A percentile compares a stretch with the other conserved stretches of the same genome.
These are phyloP conservation scores for Cristatella mucedo DNA, from an alignment of 2,888 invertebrate genomes.

Conservation along the genomic window DNA sequence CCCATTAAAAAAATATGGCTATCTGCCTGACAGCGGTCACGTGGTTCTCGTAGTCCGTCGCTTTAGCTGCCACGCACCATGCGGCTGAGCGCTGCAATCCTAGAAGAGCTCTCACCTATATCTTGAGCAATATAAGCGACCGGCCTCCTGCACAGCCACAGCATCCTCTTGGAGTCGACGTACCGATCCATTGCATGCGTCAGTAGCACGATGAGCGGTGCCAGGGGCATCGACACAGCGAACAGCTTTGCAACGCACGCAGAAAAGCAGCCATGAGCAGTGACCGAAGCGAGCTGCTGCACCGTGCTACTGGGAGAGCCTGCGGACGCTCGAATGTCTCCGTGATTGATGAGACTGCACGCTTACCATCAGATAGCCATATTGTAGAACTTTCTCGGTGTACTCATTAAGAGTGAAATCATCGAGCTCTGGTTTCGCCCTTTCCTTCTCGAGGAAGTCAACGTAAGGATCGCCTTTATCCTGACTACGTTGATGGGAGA, in stretches of 20 bases:
- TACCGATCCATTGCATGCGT: constrained; percentile 38
- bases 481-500: too few relatives aligned
- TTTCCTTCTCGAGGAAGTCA: constrained; percentile 37
- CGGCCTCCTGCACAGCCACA: constrained; percentile 40
- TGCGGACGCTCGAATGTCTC: too few relatives aligned
- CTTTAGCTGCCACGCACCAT: too few relatives aligned
- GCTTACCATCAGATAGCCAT: constrained; percentile 40
- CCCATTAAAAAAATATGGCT: too few relatives aligned
- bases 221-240: constrained; percentile 41
- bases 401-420: constrained; percentile 41
- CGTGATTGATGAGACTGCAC: too few relatives aligned
- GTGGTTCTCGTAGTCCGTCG: too few relatives aligned
- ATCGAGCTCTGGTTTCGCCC: constrained; percentile 34
- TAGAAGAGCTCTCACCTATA: constrained; percentile 37
- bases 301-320: too few relatives aligned
- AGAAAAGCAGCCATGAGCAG: too few relatives aligned
- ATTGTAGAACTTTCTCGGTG: constrained; percentile 41
- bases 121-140: constrained; percentile 36
- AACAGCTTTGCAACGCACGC: constrained; percentile 41
- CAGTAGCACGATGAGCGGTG: constrained; percentile 39
- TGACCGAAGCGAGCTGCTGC: too few relatives aligned
- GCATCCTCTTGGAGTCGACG: constrained; percentile 36
- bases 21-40: too few relatives aligned
- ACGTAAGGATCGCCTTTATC: too few relatives aligned
- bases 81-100: too few relatives aligned